A percentile compares a stretch with the other conserved stretches of the same genome.
These are phyloP conservation scores for Calcarius lapponicus DNA, from an alignment of 2,797 vertebrate species.

Conservation along the genomic window DNA sequence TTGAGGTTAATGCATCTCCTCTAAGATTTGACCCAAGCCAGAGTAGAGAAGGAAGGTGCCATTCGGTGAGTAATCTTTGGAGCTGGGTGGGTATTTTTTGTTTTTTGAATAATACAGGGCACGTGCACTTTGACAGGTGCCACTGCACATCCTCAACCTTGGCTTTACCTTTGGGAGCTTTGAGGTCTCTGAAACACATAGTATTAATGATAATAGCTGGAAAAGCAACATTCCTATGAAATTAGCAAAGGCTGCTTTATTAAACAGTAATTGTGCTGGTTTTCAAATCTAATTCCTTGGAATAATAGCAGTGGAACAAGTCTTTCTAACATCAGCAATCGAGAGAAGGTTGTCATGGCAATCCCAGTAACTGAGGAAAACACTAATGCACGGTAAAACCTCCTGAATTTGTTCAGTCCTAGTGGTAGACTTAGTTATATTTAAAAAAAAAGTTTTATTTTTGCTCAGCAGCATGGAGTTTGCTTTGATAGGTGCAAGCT, in stretches of 20 bases:
- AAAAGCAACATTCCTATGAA: background rate
- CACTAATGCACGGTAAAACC: background rate
- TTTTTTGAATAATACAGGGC: background rate
- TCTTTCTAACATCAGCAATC: background rate
- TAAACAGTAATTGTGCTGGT: background rate
- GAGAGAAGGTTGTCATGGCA: background rate
- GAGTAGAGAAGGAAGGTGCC: background rate
- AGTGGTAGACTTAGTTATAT: background rate
- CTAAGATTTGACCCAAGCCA: background rate
- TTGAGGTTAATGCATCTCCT: background rate
- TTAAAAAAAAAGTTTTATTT: no score
- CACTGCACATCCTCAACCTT: accelerated
- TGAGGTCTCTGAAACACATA: background rate
- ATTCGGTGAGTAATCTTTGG: background rate
- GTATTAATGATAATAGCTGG: background rate
- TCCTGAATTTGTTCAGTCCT: background rate
- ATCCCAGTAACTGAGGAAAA: background rate
- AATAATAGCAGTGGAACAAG: background rate
- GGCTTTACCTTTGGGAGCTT: background rate
- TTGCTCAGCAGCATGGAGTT: background rate
- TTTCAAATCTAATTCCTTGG: background rate
- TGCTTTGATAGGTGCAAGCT: background rate
- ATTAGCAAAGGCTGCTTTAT: background rate
- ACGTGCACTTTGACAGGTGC: background rate
- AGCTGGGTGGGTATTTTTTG: background rate